Evolutionary conservation across 2,888 invertebrate genomes (phyloP), one percentile per base, ranked within the genome.

Genomic region (Mythimna lalbum): DNA sequence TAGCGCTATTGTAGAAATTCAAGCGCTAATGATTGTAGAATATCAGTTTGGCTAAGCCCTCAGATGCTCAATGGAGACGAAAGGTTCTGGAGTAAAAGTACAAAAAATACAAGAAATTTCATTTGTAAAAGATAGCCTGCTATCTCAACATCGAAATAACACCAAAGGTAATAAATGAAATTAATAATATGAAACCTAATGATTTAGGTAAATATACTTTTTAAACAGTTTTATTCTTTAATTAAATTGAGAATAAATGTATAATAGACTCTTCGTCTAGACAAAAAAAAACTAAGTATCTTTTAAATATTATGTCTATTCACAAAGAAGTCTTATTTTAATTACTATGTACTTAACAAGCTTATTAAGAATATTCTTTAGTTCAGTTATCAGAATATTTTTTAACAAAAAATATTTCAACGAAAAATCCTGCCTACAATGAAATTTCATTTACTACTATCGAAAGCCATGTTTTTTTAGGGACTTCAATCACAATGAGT

Each of bases 251-350:
- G 21, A n/a, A n/a, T n/a, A n/a, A n/a, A n/a, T n/a, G n/a, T 33
- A 49, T n/a, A 76, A 33, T 50, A 53, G 39, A 50, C 39, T 50
- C 56, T 57, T 78, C 21, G 53, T 53, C 36, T 23, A 14, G 14
- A 50, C 53, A 31, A 49, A 62, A 23, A 47, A 21, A 50, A 47
- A 17, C 19, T 69, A 21, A 63, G 14, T 36, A 17, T 19, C 43
- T 43, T 19, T 43, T 43, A 43, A 31, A 47, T 57, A 6, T 52
- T 2, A 63, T 17, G 21, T 61, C 7, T 52, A 55, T 61, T 50
- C 12, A 21, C 4, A 47, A 75, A 52, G 19, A 57, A 49, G 36
- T 4, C 21, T 36, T 21, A 9, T 9, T 19, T 36, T 12, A 55
- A 52, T 65, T 21, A 47, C 4, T 31, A 23, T 47, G 1, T 33